Percentiles rank a stretch among this genome's conserved stretches.
Evolutionary conservation across 2,797 vertebrate species (phyloP).

Genomic region (Tenualosa ilisha): DNA sequence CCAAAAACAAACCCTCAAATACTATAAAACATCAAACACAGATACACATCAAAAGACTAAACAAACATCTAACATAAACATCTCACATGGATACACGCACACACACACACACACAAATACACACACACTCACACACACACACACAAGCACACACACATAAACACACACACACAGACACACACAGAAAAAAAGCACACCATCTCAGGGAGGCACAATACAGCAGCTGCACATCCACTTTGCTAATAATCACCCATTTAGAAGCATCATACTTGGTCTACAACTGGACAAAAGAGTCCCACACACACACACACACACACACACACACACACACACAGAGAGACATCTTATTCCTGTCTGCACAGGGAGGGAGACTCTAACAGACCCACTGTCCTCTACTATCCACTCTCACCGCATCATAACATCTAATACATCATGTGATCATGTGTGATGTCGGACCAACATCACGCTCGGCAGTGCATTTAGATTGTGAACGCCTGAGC

Average conservation of each 20-base stretch:
- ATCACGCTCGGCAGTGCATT: too few species aligned
- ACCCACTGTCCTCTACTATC: too few species aligned
- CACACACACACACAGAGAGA: too few species aligned
- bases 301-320: too few species aligned
- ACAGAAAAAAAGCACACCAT: not conserved
- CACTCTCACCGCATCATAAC: not conserved
- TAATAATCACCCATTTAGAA: not conserved
- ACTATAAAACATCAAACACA: not conserved
- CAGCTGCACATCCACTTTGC: not conserved
- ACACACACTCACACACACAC: too few species aligned
- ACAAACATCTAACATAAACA: not conserved
- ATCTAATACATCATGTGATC: not conserved
- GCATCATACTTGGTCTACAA: not conserved
- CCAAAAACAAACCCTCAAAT: not conserved
- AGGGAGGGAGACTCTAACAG: too few species aligned
- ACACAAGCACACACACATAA: not conserved
- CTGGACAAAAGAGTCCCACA: not conserved
- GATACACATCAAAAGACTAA: not conserved
- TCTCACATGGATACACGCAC: not conserved
- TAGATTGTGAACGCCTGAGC: too few species aligned
- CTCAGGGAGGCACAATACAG: not conserved
- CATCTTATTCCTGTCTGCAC: not conserved
- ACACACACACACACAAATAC: slow-evolving; percentile 54
- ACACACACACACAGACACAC: too few species aligned
- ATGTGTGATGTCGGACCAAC: not conserved